These are phyloP conservation scores for Tillus elongatus DNA, from an alignment of 2,888 invertebrate species.

Conservation along the genomic window DNA sequence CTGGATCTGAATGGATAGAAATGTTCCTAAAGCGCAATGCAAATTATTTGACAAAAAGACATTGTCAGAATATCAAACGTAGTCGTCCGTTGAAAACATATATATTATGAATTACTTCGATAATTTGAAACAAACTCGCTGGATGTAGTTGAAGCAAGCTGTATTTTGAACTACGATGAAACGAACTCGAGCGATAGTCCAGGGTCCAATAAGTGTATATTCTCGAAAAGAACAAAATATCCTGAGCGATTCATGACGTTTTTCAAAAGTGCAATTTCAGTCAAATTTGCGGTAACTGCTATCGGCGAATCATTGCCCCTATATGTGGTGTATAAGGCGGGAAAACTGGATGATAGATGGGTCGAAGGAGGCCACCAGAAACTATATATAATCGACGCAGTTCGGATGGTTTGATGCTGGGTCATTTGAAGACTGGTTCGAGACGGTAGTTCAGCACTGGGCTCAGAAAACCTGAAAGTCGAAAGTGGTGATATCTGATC, in stretches of 20 bases:
- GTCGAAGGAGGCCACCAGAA: too few species aligned
- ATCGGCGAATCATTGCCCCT: constrained; percentile 4
- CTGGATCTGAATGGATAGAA: constrained; percentile 4
- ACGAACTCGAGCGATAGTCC: constrained; percentile 7
- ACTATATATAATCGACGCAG: too few species aligned
- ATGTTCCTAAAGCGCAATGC: not conserved
- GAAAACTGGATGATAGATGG: too few species aligned
- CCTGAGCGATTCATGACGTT: constrained; percentile 1
- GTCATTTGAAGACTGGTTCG: too few species aligned
- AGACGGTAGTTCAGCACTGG: too few species aligned
- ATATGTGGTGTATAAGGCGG: too few species aligned
- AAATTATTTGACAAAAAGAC: constrained; percentile 1
- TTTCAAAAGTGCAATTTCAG: constrained; percentile 3
- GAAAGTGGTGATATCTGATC: too few species aligned
- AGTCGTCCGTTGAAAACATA: too few species aligned
- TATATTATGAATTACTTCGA: too few species aligned
- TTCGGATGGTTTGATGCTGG: too few species aligned
- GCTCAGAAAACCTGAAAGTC: too few species aligned
- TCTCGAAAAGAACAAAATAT: not conserved
- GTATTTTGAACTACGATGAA: constrained; percentile 8
- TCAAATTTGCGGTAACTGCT: constrained; percentile 1
- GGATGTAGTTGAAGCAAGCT: not conserved
- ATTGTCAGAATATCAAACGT: constrained; percentile 4
- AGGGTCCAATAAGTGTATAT: not conserved
- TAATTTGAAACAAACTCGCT: too few species aligned